These are phyloP conservation scores for Epinotia bilunana DNA, from an alignment of 2,888 invertebrate species.

Conservation along the genomic window DNA sequence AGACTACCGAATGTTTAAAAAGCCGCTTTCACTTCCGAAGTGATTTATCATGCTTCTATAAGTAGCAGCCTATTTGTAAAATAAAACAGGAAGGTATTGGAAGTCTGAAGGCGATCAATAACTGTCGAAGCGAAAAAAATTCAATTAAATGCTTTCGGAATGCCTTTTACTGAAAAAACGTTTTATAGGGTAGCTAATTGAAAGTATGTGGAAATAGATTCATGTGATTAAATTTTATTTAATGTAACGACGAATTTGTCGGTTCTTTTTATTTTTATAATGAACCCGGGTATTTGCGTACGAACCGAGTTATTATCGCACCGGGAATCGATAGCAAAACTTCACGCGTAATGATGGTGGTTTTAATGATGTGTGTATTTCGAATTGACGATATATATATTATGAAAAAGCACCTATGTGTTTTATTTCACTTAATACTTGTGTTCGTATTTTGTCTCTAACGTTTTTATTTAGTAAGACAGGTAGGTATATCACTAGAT, in stretches of 20 bases:
- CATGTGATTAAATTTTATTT: constrained; percentile 15
- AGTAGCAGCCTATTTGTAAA: constrained; percentile 65
- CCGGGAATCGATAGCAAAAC: neutral
- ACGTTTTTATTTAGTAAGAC: no score
- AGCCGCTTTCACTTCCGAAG: constrained; percentile 68
- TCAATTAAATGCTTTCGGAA: constrained; percentile 74
- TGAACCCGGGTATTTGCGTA: neutral
- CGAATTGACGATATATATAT: neutral
- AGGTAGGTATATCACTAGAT: no score
- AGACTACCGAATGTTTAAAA: constrained; percentile 70
- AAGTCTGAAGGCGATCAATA: constrained; percentile 73
- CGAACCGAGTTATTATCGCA: neutral
- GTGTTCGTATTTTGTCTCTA: no score
- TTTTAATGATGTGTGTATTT: constrained; percentile 4
- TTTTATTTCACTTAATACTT: no score
- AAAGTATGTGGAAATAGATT: constrained; percentile 29
- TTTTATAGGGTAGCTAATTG: constrained; percentile 36
- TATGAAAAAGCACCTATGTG: neutral
- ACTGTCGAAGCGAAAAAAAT: constrained; percentile 76
- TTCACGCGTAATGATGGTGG: neutral
- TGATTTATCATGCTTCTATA: constrained; percentile 75
- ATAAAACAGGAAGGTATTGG: constrained; percentile 76
- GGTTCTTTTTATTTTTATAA: neutral
- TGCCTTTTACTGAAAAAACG: constrained; percentile 75
- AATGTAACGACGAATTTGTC: neutral